Evolutionary conservation across 2,113 vertebrate species (phyloP).

Genomic region (Chloropsis hardwickii): DNA sequence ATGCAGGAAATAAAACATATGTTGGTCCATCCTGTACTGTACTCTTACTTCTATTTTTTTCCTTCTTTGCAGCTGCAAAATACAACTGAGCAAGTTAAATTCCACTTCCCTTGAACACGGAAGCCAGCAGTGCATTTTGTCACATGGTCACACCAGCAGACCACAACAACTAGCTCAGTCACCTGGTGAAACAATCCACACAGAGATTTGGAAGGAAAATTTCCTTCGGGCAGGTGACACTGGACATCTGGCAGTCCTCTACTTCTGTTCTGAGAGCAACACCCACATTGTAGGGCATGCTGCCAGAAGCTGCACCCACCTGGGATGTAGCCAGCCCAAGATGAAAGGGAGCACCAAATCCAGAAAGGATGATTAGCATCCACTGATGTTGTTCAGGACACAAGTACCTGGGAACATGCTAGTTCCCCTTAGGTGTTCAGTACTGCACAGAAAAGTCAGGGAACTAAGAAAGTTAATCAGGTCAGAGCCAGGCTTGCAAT

Average conservation of each 20-base stretch:
- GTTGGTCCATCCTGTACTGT: constrained; percentile 3
- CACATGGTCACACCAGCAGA: constrained; percentile 12
- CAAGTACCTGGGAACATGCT: background rate
- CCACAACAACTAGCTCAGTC: background rate
- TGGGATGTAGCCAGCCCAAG: background rate
- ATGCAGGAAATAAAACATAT: constrained; percentile 21
- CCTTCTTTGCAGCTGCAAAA: constrained; percentile 52
- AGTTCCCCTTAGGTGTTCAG: background rate
- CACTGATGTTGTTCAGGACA: background rate
- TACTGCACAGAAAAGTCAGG: background rate
- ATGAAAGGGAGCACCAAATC: constrained; percentile 38
- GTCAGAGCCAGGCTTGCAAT: constrained; percentile 44
- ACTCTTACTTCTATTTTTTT: constrained; percentile 50
- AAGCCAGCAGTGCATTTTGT: constrained; percentile 29
- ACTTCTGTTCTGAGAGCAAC: background rate
- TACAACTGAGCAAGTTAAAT: constrained; percentile 50
- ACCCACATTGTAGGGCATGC: background rate
- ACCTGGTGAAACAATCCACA: constrained; percentile 7
- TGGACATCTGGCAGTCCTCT: constrained; percentile 11
- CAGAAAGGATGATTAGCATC: constrained; percentile 25
- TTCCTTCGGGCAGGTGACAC: background rate
- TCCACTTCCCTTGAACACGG: constrained; percentile 50
- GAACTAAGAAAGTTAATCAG: constrained; percentile 45
- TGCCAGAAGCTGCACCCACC: constrained; percentile 39
- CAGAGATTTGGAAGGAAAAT: constrained; percentile 21